phyloP scores from a whole-genome alignment of 2,797 vertebrate genomes.

The Mallotus villosus region DNA sequence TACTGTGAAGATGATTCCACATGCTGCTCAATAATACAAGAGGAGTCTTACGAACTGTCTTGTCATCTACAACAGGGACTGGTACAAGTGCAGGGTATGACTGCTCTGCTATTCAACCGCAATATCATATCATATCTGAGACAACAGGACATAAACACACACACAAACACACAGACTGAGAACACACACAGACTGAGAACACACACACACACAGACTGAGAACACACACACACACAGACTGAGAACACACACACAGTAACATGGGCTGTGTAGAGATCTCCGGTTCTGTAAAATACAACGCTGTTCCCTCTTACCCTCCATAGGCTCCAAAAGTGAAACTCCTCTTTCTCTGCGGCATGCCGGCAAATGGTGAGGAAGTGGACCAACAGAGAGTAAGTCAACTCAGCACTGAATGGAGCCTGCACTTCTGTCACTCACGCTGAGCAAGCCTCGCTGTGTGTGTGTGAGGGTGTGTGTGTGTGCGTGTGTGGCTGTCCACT shows the following conservation, averaged over 20 bases:
- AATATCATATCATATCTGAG: slow-evolving; percentile 10
- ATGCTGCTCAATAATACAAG: slow-evolving; percentile 4
- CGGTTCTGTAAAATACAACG: slow-evolving; percentile 27
- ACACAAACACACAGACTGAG: slow-evolving; percentile 24
- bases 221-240: slow-evolving; percentile 26
- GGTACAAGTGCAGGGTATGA: slow-evolving; percentile 1
- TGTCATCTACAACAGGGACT: not conserved
- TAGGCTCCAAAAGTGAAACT: slow-evolving; percentile 86
- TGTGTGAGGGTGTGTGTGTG: not conserved
- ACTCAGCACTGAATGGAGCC: slow-evolving; percentile 66
- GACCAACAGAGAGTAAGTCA: slow-evolving; percentile 53
- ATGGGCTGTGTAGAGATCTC: slow-evolving; percentile 18
- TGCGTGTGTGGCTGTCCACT: slow-evolving; percentile 13
- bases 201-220: slow-evolving; percentile 11
- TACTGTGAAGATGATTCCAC: not conserved
- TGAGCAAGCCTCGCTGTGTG: slow-evolving; percentile 43
- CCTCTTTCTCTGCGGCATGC: slow-evolving; percentile 83
- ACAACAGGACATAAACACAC: slow-evolving; percentile 20
- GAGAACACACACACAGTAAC: slow-evolving; percentile 12
- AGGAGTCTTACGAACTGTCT: not conserved
- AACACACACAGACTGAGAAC: slow-evolving; percentile 25
- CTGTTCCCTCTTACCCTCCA: slow-evolving; percentile 76
- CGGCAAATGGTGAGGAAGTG: slow-evolving; percentile 51
- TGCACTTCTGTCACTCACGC: slow-evolving; percentile 68
- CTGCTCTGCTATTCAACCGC: not conserved